A percentile compares a stretch with the other conserved stretches of the same genome.
Conservation (phyloP, 92 coral and sea anemone species). For the Palythoa heliodiscus region DNA sequence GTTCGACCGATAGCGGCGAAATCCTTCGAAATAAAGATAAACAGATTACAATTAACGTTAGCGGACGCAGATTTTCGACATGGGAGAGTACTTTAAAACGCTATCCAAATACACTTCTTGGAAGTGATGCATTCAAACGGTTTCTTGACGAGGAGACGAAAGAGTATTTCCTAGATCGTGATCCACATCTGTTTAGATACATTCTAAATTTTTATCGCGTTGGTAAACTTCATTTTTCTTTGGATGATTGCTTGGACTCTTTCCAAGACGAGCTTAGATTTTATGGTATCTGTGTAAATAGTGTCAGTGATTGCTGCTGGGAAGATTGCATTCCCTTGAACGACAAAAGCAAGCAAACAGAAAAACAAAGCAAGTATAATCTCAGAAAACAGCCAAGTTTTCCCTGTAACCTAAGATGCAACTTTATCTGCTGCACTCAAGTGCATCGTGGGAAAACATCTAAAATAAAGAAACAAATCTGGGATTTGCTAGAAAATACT, state of each 20-base stretch:
- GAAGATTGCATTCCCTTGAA: conserved; percentile 50
- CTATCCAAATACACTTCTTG: conserved; percentile 90
- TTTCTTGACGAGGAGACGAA: conserved; percentile 82
- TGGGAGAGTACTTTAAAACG: conserved; percentile 94
- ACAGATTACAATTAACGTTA: conserved; percentile 78
- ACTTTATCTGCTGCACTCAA: background rate
- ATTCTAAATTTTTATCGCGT: conserved; percentile 80
- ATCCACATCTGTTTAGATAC: conserved; percentile 93
- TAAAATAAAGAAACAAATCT: conserved; percentile 58
- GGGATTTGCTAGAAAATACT: conserved; percentile 73
- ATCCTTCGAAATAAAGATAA: conserved; percentile 53
- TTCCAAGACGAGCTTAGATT: conserved; percentile 82
- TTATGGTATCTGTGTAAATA: conserved; percentile 77
- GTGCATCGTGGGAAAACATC: background rate
- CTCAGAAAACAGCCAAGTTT: background rate
- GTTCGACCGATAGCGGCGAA: conserved; percentile 13
- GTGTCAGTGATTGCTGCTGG: conserved; percentile 84
- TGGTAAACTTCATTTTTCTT: conserved; percentile 86
- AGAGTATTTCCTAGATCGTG: conserved; percentile 92
- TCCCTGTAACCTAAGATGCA: background rate
- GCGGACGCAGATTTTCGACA: conserved; percentile 87
- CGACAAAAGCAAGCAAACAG: background rate
- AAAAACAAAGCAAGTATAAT: background rate
- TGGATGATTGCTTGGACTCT: conserved; percentile 81
- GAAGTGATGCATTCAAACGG: conserved; percentile 78